phyloP scores from a whole-genome alignment of 2,113 vertebrate genomes.

The Syrrhaptes paradoxus region DNA sequence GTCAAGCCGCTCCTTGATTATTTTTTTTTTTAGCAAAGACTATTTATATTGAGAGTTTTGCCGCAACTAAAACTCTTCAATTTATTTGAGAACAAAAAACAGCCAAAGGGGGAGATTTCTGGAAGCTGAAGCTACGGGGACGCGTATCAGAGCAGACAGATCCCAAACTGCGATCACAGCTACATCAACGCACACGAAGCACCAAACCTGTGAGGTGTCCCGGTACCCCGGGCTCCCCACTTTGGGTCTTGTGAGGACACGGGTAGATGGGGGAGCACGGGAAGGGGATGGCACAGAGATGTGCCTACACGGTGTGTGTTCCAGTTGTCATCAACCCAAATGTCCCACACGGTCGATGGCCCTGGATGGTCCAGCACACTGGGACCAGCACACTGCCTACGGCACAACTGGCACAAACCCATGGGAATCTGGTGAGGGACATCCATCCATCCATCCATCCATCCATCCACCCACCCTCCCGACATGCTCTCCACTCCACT shows the following conservation, averaged over 20 bases:
- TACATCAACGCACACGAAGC: rapidly evolving
- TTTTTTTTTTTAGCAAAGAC: background rate
- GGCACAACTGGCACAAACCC: background rate
- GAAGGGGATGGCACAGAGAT: background rate
- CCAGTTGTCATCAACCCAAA: background rate
- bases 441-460: background rate
- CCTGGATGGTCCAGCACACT: background rate
- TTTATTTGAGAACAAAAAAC: background rate
- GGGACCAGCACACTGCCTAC: background rate
- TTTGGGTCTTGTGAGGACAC: background rate
- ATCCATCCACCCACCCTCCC: background rate
- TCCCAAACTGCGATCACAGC: background rate
- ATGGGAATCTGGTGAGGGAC: background rate
- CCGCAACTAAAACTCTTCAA: background rate
- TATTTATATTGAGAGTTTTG: background rate
- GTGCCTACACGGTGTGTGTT: rapidly evolving
- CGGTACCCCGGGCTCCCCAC: rapidly evolving
- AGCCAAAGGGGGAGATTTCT: background rate
- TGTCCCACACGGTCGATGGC: background rate
- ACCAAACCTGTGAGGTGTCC: background rate
- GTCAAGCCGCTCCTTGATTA: background rate
- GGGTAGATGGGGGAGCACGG: background rate
- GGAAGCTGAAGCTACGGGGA: background rate
- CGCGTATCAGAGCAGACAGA: background rate
- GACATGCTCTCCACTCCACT: rapidly evolving